Percentiles rank a stretch among this genome's conserved stretches.
Conservation (phyloP, 1,140 invertebrate species). For the Samia ricini region DNA sequence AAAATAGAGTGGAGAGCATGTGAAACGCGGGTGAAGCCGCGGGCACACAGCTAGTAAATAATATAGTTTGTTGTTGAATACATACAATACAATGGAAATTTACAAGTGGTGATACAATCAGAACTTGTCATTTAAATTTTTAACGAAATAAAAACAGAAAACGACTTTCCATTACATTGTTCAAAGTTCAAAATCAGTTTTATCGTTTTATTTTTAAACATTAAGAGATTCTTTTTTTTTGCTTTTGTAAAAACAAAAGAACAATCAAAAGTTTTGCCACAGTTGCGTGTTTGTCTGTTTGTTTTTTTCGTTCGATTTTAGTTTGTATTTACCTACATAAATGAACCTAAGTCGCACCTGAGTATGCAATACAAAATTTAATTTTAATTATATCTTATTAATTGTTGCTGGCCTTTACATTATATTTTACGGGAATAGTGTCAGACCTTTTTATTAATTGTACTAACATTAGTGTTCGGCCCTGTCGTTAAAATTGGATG, state of each 20-base stretch:
- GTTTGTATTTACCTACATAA: neutral
- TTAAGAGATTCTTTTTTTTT: neutral
- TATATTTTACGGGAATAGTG: too few relatives aligned
- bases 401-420: too few relatives aligned
- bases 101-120: neutral
- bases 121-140: neutral
- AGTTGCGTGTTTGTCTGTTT: neutral
- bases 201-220: conserved; percentile 1
- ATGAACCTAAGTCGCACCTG: too few relatives aligned
- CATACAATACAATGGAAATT: neutral
- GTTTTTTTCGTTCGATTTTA: neutral
- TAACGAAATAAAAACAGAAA: neutral
- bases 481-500: too few relatives aligned
- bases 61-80: too few relatives aligned
- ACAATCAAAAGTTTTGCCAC: neutral
- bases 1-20: too few relatives aligned
- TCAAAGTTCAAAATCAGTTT: neutral
- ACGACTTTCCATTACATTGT: neutral
- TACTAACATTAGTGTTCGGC: too few relatives aligned
- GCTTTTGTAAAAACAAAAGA: neutral
- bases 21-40: too few relatives aligned
- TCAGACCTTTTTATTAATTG: too few relatives aligned
- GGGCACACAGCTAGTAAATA: too few relatives aligned
- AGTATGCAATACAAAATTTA: too few relatives aligned
- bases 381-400: too few relatives aligned